These are phyloP conservation scores for Gymnoscopelus microlampas DNA, from an alignment of 2,797 vertebrate species.

Conservation along the genomic window DNA sequence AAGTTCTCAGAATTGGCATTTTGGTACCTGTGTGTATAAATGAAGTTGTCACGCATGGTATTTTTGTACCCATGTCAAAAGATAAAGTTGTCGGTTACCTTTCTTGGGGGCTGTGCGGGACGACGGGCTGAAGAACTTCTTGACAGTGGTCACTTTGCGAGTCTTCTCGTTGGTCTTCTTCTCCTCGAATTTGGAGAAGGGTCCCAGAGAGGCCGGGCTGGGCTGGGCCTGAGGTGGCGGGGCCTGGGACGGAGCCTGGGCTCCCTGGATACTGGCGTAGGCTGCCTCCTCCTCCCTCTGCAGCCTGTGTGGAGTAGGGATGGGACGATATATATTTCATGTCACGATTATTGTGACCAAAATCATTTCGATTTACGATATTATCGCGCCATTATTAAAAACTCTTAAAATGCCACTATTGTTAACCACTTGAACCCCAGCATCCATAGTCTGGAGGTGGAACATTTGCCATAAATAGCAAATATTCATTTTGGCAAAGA, in stretches of 20 bases:
- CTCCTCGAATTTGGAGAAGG: conserved; percentile 97
- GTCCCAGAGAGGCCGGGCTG: conserved; percentile 79
- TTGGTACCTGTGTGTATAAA: no score
- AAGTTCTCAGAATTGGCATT: no score
- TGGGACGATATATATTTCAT: no score
- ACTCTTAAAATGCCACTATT: no score
- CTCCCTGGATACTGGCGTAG: conserved; percentile 91
- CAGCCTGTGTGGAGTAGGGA: conserved; percentile 75
- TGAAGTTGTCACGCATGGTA: not conserved
- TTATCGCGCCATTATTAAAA: no score
- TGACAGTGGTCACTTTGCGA: conserved; percentile 95
- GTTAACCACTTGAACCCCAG: no score
- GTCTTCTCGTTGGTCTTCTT: conserved; percentile 98
- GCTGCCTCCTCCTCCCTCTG: conserved; percentile 97
- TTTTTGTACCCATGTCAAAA: no score
- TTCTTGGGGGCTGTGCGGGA: conserved; percentile 92
- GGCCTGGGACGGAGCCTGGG: conserved; percentile 73
- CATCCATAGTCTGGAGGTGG: no score
- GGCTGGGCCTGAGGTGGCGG: conserved; percentile 69
- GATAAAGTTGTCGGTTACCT: conserved; percentile 74
- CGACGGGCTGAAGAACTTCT: conserved; percentile 98
- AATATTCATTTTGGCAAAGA: no score
- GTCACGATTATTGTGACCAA: no score
- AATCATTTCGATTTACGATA: no score
- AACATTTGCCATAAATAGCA: no score